These are phyloP conservation scores for Vireo altiloquus DNA, from an alignment of 2,113 vertebrate genomes.

Conservation along the genomic window DNA sequence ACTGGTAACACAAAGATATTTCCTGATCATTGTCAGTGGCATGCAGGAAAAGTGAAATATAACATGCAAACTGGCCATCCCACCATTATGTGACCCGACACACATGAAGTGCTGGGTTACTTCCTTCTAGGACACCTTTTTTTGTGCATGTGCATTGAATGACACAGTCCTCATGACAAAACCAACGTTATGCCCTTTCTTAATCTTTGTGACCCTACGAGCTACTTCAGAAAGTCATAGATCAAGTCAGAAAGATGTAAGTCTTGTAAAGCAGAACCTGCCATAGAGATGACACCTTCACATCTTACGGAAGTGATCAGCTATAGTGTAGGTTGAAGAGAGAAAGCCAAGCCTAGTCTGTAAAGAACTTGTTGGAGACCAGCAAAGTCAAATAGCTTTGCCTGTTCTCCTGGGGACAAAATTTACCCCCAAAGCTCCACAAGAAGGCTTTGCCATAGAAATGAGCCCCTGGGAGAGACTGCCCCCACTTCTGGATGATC, in stretches of 20 bases:
- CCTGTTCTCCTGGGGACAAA: too few relatives aligned
- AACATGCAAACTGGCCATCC: not conserved
- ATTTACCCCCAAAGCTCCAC: too few relatives aligned
- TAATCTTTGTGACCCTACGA: not conserved
- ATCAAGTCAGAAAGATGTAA: not conserved
- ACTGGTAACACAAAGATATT: not conserved
- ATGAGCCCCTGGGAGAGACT: too few relatives aligned
- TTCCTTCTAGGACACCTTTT: not conserved
- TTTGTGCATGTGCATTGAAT: not conserved
- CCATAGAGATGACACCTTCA: not conserved
- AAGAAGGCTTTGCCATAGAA: too few relatives aligned
- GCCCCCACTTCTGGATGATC: too few relatives aligned
- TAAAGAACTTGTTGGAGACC: too few relatives aligned
- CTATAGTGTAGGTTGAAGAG: not conserved
- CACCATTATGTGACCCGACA: not conserved
- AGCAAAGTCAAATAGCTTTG: too few relatives aligned
- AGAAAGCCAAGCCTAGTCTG: not conserved
- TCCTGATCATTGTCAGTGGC: not conserved
- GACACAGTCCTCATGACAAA: not conserved
- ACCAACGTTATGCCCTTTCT: not conserved
- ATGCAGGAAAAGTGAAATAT: not conserved
- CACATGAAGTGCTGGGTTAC: fast-evolving
- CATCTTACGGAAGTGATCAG: not conserved
- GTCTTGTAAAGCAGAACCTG: not conserved
- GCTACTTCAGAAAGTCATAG: not conserved